Percentiles rank a stretch among this genome's conserved stretches.
Conservation (phyloP, 2,888 invertebrate genomes). For the Norana najaformis region DNA sequence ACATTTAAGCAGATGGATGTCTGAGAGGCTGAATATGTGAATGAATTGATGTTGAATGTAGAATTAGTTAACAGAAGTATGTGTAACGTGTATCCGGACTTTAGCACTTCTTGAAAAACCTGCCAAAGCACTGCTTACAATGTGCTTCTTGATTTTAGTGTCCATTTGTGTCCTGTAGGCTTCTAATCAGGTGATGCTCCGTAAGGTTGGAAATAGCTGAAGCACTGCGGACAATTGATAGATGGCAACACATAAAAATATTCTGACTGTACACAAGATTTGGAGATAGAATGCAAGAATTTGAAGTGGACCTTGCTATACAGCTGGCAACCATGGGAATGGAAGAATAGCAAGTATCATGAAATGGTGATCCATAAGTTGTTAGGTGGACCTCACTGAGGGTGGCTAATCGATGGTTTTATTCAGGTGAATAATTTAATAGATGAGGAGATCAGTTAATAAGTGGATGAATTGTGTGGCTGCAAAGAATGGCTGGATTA, state of each 20-base stretch:
- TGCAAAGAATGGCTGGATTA: background rate
- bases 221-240: background rate
- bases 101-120: background rate
- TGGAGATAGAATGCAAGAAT: background rate
- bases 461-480: background rate
- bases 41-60: slow-evolving; percentile 45
- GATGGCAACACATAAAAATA: background rate
- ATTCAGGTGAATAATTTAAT: no score
- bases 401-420: no score
- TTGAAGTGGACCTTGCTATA: background rate
- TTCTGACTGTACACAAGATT: background rate
- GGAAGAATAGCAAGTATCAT: background rate
- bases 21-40: slow-evolving; percentile 58
- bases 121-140: no score
- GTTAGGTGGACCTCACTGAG: no score
- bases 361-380: no score
- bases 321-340: background rate
- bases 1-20: background rate
- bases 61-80: background rate
- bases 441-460: background rate
- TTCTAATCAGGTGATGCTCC: background rate
- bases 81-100: background rate
- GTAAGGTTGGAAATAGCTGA: background rate
- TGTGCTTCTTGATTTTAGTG: no score
- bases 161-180: background rate